A percentile compares a stretch with the other conserved stretches of the same genome.
These are phyloP conservation scores for Dysidea cf. avara DNA, from an alignment of 37 sponge, comb jelly and placozoan species.

Conservation along the genomic window DNA sequence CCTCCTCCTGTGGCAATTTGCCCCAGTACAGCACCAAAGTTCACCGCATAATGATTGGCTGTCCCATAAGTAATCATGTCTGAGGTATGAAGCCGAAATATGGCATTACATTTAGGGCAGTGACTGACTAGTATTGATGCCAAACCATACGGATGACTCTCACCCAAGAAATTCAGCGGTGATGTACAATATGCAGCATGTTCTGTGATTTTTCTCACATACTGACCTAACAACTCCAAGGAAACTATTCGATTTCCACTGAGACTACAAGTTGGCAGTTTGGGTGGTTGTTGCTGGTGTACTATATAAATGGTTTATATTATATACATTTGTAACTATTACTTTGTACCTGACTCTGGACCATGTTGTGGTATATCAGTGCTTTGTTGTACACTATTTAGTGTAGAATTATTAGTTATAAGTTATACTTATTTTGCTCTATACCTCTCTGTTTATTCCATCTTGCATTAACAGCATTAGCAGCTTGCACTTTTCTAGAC, in stretches of 20 bases:
- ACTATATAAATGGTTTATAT: too few relatives aligned
- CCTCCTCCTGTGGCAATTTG: constrained; percentile 21
- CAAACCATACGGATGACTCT: not conserved
- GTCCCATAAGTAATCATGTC: not conserved
- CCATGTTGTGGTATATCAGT: too few relatives aligned
- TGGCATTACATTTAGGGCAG: not conserved
- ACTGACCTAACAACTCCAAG: not conserved
- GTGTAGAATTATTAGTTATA: too few relatives aligned
- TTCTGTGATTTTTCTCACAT: not conserved
- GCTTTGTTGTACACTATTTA: too few relatives aligned
- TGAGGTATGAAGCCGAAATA: not conserved
- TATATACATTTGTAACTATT: too few relatives aligned
- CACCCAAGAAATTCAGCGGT: not conserved
- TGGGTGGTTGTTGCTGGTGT: too few relatives aligned
- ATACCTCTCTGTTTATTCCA: too few relatives aligned
- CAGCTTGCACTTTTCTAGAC: too few relatives aligned
- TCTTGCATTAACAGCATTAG: too few relatives aligned
- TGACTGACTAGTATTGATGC: not conserved
- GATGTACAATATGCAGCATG: not conserved
- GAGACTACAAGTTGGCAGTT: not conserved
- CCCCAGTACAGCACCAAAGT: constrained; percentile 17
- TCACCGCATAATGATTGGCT: not conserved
- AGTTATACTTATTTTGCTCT: too few relatives aligned
- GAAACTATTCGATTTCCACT: not conserved
- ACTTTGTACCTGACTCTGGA: too few relatives aligned